Base-by-base conservation (phyloP, 2,113 vertebrate species). In the Brachyhypopomus gauderio region DNA sequence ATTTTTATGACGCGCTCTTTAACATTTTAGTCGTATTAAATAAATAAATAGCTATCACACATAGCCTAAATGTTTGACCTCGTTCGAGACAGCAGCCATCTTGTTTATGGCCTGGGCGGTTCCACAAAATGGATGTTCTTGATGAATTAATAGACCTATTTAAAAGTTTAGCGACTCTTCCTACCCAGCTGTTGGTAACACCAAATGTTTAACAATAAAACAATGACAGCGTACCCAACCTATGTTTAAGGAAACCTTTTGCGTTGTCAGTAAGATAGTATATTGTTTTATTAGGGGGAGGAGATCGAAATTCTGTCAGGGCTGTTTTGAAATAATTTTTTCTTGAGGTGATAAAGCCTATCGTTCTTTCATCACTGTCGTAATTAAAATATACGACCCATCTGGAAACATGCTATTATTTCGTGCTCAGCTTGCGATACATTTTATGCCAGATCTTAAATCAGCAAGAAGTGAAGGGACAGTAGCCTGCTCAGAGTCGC, bases 111-210 rank as follows among this genome's bases (percentile, higher is more conserved):
- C 74, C 60, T 45, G 63, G 71, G 63, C 72, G 79, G 74, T 85
- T 85, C 70, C 55, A 85, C 87, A 88, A 88, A 86, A 86, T 88
- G 85, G 83, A 84, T 80, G 85, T 72, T 81, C 7, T 16, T 3
- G 58, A 63, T 45, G 38, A 59, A 60, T 20, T 3, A 25, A 52
- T 45, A 7, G 34, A 14, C 48, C 16, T 52, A 48, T 72, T 72
- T 30, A 25, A 67, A 48, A 60, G 55, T 48, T 12, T 36, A 30
- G 27, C n/a, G 25, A 16, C 3, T 69, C 48, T 66, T 75, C 19
- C 36, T 79, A 48, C 1, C 63, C 25, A 41, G 8, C 38, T 67
- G 71, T 19, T 56, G 14, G 16, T 5, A 67, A 17, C 60, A 77
- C 62, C 79, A 81, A 78, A 85, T 75, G 79, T 81, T 78, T 55